Conservation (phyloP, 2,888 invertebrate species). For the Andrena bucephala region DNA sequence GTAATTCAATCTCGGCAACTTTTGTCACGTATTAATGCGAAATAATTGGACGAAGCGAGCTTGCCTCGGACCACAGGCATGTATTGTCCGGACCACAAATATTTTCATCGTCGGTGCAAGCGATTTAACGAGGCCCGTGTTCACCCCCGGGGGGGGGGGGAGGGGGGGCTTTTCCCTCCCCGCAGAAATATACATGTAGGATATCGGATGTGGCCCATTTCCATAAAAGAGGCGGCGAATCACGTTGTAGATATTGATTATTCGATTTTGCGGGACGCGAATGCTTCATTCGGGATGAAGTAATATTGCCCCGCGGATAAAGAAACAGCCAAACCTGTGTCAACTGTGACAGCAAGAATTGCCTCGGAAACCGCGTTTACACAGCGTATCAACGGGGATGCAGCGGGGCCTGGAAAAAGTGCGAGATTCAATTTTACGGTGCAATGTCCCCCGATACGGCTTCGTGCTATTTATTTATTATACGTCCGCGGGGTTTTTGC, state of each 20-base stretch:
- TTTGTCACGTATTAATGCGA: not conserved
- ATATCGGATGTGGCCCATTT: slow-evolving; percentile 55
- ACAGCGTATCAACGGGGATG: slow-evolving; percentile 23
- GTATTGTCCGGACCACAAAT: slow-evolving; percentile 13
- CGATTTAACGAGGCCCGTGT: slow-evolving; percentile 45
- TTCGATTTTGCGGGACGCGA: slow-evolving; percentile 53
- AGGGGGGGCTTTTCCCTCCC: slow-evolving; percentile 3
- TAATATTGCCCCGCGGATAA: slow-evolving; percentile 56
- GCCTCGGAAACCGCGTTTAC: slow-evolving; percentile 23
- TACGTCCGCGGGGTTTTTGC: not conserved
- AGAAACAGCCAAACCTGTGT: slow-evolving; percentile 44
- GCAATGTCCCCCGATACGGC: not conserved
- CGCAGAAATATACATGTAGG: slow-evolving; percentile 41
- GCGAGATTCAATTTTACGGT: slow-evolving; percentile 25
- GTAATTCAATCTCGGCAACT: not conserved
- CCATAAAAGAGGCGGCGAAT: slow-evolving; percentile 63
- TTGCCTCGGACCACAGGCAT: slow-evolving; percentile 8
- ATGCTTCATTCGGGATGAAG: slow-evolving; percentile 29
- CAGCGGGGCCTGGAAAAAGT: not conserved
- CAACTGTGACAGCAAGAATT: slow-evolving; percentile 31
- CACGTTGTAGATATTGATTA: slow-evolving; percentile 61
- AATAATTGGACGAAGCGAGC: slow-evolving; percentile 18
- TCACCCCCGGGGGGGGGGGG: slow-evolving; percentile 20
- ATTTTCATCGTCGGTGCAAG: slow-evolving; percentile 54
- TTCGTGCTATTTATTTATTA: slow-evolving; percentile 22